Conservation (phyloP, 2,888 invertebrate genomes). For the Uropetala carovei region DNA sequence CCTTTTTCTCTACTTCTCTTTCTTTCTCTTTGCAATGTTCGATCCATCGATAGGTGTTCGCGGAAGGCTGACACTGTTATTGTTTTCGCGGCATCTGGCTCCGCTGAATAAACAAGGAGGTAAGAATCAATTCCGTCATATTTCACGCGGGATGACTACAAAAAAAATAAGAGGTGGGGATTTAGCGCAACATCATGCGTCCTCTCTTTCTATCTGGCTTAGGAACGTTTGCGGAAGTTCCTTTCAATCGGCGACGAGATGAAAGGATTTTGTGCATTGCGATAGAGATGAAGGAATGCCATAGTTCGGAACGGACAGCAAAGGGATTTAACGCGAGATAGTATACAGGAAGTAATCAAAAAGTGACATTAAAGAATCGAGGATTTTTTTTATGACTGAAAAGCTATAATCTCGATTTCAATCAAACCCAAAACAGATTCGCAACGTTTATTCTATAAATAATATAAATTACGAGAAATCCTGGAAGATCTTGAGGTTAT, state of each 20-base stretch:
- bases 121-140: not conserved
- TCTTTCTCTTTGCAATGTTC: not conserved
- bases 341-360: too few relatives aligned
- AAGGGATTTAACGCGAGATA: too few relatives aligned
- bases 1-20: not conserved
- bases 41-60: not conserved
- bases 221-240: not conserved
- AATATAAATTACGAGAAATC: too few relatives aligned
- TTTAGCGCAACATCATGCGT: not conserved
- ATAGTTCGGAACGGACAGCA: too few relatives aligned
- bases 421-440: too few relatives aligned
- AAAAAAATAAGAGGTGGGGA: not conserved
- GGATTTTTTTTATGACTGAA: too few relatives aligned
- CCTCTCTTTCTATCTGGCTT: not conserved
- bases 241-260: slow-evolving; percentile 21
- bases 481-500: too few relatives aligned
- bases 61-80: not conserved
- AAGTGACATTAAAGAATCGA: too few relatives aligned
- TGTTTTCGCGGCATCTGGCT: not conserved
- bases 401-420: too few relatives aligned
- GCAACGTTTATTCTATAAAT: too few relatives aligned
- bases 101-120: not conserved
- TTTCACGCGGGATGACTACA: not conserved
- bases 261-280: not conserved
- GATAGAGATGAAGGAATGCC: too few relatives aligned